phyloP scores from a whole-genome alignment of 2,888 invertebrate genomes.

The Allygus modestus region DNA sequence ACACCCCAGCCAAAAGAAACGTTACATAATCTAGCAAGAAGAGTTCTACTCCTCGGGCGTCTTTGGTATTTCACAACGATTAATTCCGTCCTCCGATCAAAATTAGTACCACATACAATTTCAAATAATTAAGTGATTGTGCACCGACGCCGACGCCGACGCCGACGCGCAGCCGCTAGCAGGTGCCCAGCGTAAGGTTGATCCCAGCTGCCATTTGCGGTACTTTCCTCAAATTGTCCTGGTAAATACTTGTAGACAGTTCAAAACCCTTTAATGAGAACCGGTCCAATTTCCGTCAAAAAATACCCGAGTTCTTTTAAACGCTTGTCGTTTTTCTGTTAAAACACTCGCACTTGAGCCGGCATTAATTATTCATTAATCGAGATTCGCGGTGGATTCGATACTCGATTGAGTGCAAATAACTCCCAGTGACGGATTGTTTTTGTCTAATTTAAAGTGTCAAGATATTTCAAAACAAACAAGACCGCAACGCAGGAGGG shows the following conservation, averaged over 20 bases:
- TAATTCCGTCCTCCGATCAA: too few relatives aligned
- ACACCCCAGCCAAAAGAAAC: too few relatives aligned
- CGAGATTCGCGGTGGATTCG: neutral
- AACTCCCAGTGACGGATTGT: neutral
- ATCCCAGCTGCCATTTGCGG: conserved; percentile 40
- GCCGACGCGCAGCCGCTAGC: neutral
- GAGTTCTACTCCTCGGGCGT: too few relatives aligned
- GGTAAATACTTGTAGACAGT: conserved; percentile 35
- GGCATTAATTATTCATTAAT: conserved; percentile 30
- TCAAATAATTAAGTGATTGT: neutral
- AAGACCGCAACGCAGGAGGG: too few relatives aligned
- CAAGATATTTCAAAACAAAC: neutral
- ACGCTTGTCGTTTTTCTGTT: conserved; percentile 25
- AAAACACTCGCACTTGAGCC: conserved; percentile 9
- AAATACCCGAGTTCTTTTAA: conserved; percentile 25
- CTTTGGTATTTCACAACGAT: too few relatives aligned
- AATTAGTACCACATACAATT: too few relatives aligned
- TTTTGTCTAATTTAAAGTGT: neutral
- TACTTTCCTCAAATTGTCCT: conserved; percentile 44
- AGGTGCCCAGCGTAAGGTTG: conserved; percentile 9
- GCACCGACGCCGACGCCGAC: neutral
- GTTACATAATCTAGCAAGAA: too few relatives aligned
- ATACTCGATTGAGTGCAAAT: conserved; percentile 4
- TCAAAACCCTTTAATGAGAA: conserved; percentile 29
- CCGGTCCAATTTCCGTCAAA: conserved; percentile 35